These are phyloP conservation scores for Littorina saxatilis DNA, from an alignment of 1,140 invertebrate species.

Conservation along the genomic window DNA sequence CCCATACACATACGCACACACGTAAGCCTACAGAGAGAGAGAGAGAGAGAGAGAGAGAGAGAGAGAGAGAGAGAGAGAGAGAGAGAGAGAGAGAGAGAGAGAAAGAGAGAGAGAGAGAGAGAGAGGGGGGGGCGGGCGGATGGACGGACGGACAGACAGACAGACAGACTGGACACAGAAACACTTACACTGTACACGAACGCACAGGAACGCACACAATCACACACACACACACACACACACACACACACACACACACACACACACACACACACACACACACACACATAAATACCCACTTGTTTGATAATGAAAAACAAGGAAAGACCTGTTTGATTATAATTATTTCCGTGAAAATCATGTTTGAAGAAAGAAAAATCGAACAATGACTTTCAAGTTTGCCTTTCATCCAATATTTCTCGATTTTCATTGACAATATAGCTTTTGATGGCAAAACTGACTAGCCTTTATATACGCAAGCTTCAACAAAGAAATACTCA, in stretches of 20 bases:
- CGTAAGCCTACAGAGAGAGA: neutral
- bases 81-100: neutral
- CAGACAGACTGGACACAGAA: neutral
- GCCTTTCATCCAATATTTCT: neutral
- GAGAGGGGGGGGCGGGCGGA: neutral
- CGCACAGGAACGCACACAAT: neutral
- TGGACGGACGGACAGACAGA: conserved; percentile 24
- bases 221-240: conserved; percentile 2
- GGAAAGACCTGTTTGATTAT: neutral
- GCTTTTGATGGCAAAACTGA: too few relatives aligned
- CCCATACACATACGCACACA: neutral
- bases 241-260: neutral
- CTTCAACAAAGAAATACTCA: too few relatives aligned
- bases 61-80: neutral
- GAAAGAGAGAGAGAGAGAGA: conserved; percentile 4
- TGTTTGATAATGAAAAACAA: neutral
- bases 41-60: neutral
- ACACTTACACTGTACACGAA: neutral
- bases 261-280: conserved; percentile 28
- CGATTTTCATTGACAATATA: neutral
- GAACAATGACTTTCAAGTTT: neutral
- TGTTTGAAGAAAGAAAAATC: neutral
- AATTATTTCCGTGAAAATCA: neutral
- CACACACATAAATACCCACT: neutral
- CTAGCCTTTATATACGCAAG: too few relatives aligned